Evolutionary conservation across 2,888 invertebrate species (phyloP).

Genomic region (Loripinus fragilis): DNA sequence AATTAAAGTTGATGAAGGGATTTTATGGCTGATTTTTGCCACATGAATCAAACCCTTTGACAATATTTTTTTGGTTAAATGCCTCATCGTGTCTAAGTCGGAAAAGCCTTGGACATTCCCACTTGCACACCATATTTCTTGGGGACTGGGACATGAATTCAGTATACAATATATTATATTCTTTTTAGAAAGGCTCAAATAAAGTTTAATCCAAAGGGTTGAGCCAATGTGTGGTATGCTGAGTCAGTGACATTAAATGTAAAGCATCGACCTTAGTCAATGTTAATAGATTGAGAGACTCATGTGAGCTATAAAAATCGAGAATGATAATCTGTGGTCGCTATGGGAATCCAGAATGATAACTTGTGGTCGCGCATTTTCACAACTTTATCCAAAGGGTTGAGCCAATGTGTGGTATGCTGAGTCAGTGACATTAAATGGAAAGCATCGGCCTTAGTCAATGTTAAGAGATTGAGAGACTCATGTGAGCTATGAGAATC

Average conservation of each 20-base stretch:
- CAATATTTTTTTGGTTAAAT: not conserved
- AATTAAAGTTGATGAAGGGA: no score
- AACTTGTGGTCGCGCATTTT: slow-evolving; percentile 45
- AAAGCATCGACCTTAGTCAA: no score
- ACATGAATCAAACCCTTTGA: no score
- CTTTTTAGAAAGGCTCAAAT: slow-evolving; percentile 3
- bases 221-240: no score
- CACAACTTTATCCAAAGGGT: no score
- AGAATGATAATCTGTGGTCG: no score
- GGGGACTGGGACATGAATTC: slow-evolving; percentile 25
- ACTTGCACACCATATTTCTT: slow-evolving; percentile 27
- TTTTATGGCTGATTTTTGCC: no score
- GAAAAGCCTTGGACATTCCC: slow-evolving; percentile 28
- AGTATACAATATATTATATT: slow-evolving; percentile 1
- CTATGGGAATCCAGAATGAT: no score
- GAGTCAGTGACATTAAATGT: no score
- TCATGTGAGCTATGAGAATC: slow-evolving; percentile 34
- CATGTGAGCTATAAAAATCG: no score
- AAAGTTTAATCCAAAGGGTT: not conserved
- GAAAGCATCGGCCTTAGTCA: slow-evolving; percentile 34
- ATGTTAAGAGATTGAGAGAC: slow-evolving; percentile 46
- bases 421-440: slow-evolving; percentile 41
- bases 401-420: no score
- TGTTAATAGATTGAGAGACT: no score
- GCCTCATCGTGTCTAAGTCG: slow-evolving; percentile 17